Percentiles rank a stretch among this genome's conserved stretches.
Conservation (phyloP, 1,140 invertebrate species). For the Lepidurus packardi region DNA sequence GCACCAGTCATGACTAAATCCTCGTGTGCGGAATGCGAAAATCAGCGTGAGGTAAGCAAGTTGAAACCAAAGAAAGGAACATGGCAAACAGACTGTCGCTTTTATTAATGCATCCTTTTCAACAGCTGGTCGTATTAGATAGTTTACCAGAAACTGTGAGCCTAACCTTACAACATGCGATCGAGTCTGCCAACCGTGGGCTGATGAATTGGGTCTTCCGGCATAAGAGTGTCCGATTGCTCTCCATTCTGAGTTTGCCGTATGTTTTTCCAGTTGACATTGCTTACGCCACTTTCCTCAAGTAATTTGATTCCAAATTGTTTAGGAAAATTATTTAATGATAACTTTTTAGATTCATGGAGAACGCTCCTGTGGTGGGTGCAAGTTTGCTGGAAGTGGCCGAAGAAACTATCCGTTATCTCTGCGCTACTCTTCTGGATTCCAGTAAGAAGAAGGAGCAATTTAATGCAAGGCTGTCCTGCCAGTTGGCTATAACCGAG, state of each 20-base stretch:
- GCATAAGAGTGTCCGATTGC: slow-evolving; percentile 67
- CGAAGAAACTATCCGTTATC: slow-evolving; percentile 54
- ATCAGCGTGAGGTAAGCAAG: slow-evolving; percentile 65
- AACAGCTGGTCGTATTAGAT: slow-evolving; percentile 74
- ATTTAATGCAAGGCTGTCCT: slow-evolving; percentile 56
- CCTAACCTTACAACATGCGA: slow-evolving; percentile 82
- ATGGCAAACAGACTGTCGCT: not conserved
- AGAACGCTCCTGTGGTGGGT: slow-evolving; percentile 54
- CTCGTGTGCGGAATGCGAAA: slow-evolving; percentile 74
- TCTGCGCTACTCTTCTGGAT: slow-evolving; percentile 52
- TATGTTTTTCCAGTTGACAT: slow-evolving; percentile 80
- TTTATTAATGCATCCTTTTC: slow-evolving; percentile 30
- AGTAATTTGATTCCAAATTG: slow-evolving; percentile 52
- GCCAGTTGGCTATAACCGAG: slow-evolving; percentile 62
- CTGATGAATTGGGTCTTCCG: slow-evolving; percentile 83
- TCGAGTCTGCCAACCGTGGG: slow-evolving; percentile 82
- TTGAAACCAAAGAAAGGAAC: not conserved
- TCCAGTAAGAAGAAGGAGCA: slow-evolving; percentile 51
- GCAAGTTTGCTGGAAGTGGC: slow-evolving; percentile 50
- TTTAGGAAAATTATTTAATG: slow-evolving; percentile 9
- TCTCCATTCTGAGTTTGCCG: slow-evolving; percentile 72
- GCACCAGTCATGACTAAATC: slow-evolving; percentile 52
- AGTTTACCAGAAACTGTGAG: slow-evolving; percentile 77
- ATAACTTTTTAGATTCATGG: slow-evolving; percentile 50
- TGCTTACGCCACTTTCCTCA: slow-evolving; percentile 70